Evolutionary conservation across 1,140 invertebrate species (phyloP), one percentile per base, ranked within the genome.

Genomic region (Solenopsis invicta): DNA sequence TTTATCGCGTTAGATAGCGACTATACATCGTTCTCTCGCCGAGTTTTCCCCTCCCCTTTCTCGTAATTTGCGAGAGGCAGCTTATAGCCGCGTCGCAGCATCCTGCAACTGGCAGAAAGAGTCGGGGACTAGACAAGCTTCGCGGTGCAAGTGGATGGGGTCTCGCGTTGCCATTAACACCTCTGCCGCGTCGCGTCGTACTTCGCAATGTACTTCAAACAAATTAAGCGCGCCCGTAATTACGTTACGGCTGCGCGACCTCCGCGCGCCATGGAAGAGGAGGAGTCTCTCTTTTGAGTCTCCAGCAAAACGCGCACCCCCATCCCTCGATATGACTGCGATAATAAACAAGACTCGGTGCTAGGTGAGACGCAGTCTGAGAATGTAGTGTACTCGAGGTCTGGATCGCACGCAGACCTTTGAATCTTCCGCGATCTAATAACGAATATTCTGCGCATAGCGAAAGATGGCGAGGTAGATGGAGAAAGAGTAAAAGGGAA

Each of bases 221-320:
- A 94, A 94, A 94, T 94, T 94, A 94, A 94, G 93, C 93, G 92
- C 90, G 91, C 91, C 92, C 89, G 92, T 94, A 94, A 94, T 94
- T 94, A 93, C 93, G 90, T 92, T 91, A 93, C 90, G 91, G 92
- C 89, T 91, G 91, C 93, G 92, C 93, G 92, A 93, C 93, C 80
- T 82, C 67, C 41, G 54, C 21, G 50, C 24, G 92, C 91, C 89
- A 88, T 87, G 77, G 89, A 91, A 92, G 41, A 29, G 67, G 80
- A 59, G 69, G 50, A n/a, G n/a, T 69, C n/a, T 93, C 92, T 92
- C 91, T 93, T 93, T 94, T 92, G 89, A 93, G 90, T 91, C 91
- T 77, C 86, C 71, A 64, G 54, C 84, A 74, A 80, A 89, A 48
- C 48, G 66, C 82, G 62, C 59, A 13, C 24, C 77, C 85, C 87